A percentile compares a stretch with the other conserved stretches of the same genome.
These are phyloP conservation scores for Sarcophaga subvicina DNA, from an alignment of 2,888 invertebrate genomes.

Conservation along the genomic window DNA sequence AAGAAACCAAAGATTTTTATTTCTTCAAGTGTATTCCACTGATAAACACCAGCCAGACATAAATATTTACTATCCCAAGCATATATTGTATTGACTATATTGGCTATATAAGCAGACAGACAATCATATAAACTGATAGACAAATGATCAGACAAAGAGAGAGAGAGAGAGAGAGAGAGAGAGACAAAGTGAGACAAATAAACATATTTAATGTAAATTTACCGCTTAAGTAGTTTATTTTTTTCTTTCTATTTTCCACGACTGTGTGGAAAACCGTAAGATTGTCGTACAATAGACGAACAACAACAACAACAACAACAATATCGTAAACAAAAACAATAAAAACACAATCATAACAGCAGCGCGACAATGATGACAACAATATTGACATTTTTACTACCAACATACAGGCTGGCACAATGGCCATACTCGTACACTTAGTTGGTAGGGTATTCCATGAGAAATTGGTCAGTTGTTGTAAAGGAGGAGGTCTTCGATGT, in stretches of 20 bases:
- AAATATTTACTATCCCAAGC: background rate
- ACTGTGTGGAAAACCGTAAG: conserved; percentile 35
- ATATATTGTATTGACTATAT: no score
- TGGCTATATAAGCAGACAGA: background rate
- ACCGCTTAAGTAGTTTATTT: conserved; percentile 58
- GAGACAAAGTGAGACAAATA: background rate
- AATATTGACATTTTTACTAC: conserved; percentile 21
- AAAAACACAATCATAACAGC: conserved; percentile 27
- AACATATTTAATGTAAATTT: conserved; percentile 42
- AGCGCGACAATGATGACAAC: conserved; percentile 12
- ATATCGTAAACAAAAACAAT: conserved; percentile 10
- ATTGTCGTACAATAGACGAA: conserved; percentile 11
- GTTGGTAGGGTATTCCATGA: conserved; percentile 4
- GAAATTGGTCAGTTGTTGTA: background rate
- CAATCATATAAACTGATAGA: background rate
- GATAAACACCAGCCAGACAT: background rate
- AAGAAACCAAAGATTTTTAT: background rate
- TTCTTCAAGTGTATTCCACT: background rate
- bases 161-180: no score
- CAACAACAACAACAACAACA: conserved; percentile 12
- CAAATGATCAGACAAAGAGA: background rate
- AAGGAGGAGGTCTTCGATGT: no score
- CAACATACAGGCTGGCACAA: conserved; percentile 3
- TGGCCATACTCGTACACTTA: background rate
- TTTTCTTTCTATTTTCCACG: background rate